Evolutionary conservation across 2,113 vertebrate genomes (phyloP).

Genomic region (Sorex fumeus): DNA sequence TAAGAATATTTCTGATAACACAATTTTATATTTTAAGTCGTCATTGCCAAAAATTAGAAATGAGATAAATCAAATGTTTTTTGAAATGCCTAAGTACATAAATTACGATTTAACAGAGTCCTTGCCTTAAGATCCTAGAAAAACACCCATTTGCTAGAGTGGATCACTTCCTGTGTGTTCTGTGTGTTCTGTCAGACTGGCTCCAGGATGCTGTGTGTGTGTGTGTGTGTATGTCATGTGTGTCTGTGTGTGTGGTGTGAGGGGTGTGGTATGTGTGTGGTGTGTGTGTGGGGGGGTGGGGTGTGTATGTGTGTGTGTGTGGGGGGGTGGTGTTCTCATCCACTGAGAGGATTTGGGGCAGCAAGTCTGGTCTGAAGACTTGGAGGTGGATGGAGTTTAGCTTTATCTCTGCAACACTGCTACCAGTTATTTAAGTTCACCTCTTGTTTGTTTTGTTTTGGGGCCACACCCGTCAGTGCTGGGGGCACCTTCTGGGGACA

Average conservation of each 20-base stretch:
- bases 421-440: background rate
- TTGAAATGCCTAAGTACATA: slow-evolving; percentile 45
- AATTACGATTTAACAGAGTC: slow-evolving; percentile 19
- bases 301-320: background rate
- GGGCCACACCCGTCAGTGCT: too few relatives aligned
- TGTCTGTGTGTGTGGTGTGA: too few relatives aligned
- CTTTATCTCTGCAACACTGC: background rate
- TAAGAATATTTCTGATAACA: slow-evolving; percentile 38
- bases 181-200: background rate
- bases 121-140: background rate
- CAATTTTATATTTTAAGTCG: background rate
- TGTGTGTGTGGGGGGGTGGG: too few relatives aligned
- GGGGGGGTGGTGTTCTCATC: too few relatives aligned
- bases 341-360: too few relatives aligned
- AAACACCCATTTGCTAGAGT: background rate
- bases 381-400: background rate
- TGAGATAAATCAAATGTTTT: background rate
- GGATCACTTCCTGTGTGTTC: background rate
- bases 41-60: too few relatives aligned
- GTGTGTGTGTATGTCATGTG: too few relatives aligned
- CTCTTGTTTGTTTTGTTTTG: too few relatives aligned
- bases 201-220: background rate
- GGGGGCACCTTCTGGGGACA: too few relatives aligned
- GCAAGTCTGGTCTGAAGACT: background rate
- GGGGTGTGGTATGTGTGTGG: too few relatives aligned